These are phyloP conservation scores for Leucopternis melanops DNA, from an alignment of 2,113 vertebrate genomes.

Conservation along the genomic window DNA sequence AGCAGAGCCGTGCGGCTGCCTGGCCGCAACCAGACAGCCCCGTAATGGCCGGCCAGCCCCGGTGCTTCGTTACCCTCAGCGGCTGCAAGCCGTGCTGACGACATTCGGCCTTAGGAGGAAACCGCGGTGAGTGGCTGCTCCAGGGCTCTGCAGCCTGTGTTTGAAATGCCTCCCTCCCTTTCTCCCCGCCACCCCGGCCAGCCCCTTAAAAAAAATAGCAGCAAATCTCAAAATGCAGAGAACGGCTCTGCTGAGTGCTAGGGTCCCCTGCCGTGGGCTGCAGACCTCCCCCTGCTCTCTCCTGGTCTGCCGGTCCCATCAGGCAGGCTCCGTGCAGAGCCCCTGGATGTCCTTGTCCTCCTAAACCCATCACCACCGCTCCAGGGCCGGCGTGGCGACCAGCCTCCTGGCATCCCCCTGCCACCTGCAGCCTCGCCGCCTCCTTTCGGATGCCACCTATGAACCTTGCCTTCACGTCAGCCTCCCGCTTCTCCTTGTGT, in stretches of 20 bases:
- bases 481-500: neutral
- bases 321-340: neutral
- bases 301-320: neutral
- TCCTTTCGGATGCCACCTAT: neutral
- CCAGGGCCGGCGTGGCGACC: neutral
- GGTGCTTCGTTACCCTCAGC: neutral
- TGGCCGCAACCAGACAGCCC: fast-evolving
- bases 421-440: neutral
- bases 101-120: neutral
- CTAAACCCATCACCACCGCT: neutral
- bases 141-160: neutral
- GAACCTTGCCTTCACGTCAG: neutral
- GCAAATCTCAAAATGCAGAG: neutral
- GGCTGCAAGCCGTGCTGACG: neutral
- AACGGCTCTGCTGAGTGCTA: neutral
- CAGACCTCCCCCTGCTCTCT: neutral
- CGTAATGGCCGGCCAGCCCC: neutral
- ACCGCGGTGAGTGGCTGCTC: neutral
- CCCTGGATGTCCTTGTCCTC: neutral
- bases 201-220: neutral
- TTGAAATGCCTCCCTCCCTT: neutral
- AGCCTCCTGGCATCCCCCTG: neutral
- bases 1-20: neutral
- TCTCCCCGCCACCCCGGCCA: fast-evolving
- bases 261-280: neutral